phyloP scores from a whole-genome alignment of 2,888 invertebrate genomes.

The Urechis unicinctus region DNA sequence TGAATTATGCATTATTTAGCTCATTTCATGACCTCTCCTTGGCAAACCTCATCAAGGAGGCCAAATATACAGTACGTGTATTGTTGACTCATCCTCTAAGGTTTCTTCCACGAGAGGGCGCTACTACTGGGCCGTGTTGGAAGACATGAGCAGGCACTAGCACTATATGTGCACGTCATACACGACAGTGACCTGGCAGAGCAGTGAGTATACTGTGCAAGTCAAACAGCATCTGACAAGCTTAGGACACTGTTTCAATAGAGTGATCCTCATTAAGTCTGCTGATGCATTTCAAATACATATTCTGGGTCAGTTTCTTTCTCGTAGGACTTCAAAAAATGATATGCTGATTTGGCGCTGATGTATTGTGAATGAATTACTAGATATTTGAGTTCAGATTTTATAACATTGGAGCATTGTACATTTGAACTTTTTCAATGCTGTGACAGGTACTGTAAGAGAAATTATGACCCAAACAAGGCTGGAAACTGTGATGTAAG shows the following conservation, averaged over 20 bases:
- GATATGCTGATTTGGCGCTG: too few relatives aligned
- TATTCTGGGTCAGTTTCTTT: too few relatives aligned
- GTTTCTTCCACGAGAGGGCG: constrained; percentile 84
- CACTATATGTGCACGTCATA: constrained; percentile 83
- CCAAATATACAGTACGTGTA: too few relatives aligned
- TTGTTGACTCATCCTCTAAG: too few relatives aligned
- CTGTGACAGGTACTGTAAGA: constrained; percentile 53
- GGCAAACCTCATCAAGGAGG: too few relatives aligned
- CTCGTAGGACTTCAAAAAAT: too few relatives aligned
- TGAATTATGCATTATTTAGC: too few relatives aligned
- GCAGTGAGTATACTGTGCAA: constrained; percentile 55
- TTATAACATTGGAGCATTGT: too few relatives aligned
- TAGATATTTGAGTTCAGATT: too few relatives aligned
- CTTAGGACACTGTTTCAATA: background rate
- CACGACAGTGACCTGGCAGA: constrained; percentile 76
- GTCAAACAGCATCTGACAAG: background rate
- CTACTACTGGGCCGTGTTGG: constrained; percentile 86
- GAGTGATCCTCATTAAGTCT: background rate
- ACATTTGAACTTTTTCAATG: too few relatives aligned
- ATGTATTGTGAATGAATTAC: too few relatives aligned
- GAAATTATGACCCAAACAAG: constrained; percentile 55
- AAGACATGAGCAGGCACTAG: constrained; percentile 84
- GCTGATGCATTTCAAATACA: background rate
- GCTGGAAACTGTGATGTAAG: constrained; percentile 45
- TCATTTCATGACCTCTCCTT: too few relatives aligned